These are phyloP conservation scores for Tenrec ecaudatus DNA, from an alignment of 2,113 vertebrate genomes.

Conservation along the genomic window DNA sequence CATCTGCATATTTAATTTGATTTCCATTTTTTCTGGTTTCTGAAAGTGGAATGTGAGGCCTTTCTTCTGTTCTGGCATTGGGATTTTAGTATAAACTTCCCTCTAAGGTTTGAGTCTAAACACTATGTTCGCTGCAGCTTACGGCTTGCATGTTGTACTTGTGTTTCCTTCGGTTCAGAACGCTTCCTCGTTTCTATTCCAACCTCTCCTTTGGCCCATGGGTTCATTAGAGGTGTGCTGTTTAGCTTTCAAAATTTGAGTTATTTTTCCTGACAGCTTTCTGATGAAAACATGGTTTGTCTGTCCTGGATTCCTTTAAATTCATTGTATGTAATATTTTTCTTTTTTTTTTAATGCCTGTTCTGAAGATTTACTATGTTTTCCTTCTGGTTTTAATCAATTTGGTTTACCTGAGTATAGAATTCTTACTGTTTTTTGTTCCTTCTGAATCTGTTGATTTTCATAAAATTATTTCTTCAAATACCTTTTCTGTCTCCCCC, in stretches of 20 bases:
- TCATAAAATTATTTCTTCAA: neutral
- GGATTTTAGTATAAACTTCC: neutral
- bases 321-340: neutral
- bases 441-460: neutral
- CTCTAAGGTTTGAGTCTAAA: neutral
- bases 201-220: neutral
- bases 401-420: neutral
- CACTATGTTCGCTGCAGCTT: neutral
- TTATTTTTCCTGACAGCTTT: neutral
- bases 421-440: neutral
- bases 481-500: too few relatives aligned
- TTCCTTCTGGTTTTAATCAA: neutral
- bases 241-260: neutral
- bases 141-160: neutral
- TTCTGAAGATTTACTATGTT: neutral
- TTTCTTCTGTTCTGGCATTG: neutral
- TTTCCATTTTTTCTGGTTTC: neutral
- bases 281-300: neutral
- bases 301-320: neutral
- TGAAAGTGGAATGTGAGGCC: neutral
- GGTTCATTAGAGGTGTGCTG: neutral
- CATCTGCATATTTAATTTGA: neutral
- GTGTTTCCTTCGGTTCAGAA: neutral
- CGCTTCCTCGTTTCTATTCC: neutral
- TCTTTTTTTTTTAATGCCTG: neutral